Evolutionary conservation across 2,888 invertebrate genomes (phyloP), one percentile per base, ranked within the genome.

Genomic region (Ophonus ardosiacus): DNA sequence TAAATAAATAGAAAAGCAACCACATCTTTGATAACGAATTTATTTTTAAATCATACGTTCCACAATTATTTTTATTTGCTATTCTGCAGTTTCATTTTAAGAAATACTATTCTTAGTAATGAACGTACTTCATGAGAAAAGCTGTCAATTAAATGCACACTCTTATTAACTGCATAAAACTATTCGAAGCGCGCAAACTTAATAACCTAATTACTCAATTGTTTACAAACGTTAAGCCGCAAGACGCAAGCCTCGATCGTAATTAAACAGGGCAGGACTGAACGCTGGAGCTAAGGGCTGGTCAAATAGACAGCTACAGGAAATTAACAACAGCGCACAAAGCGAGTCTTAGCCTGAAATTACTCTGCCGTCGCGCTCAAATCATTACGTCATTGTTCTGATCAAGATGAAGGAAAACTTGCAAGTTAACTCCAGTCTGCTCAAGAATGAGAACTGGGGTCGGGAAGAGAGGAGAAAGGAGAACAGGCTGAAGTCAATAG

Each of bases 341-440:
- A 81, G 81, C 65, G 68, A 68, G 71, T 43, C 81, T 74, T 74
- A 74, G 81, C 81, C 21, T 81, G 81, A 81, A 81, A 81, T 81
- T 81, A 81, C 51, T 68, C 21, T 31, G 31, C 31, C 31, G 31
- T 31, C 65, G 56, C 81, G 68, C 56, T 68, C 63, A 21, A 56
- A 65, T 74, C 71, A 74, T 74, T 74, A 74, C 71, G 71, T 81
- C 81, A 81, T 81, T 81, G 81, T 81, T 81, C 81, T 68, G 68
- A 81, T 81, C 81, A 81, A 68, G 51, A 81, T 81, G 78, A 40
- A 84, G 81, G 81, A 84, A 84, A 65, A 84, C 84, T 79, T 84
- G 63, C 63, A 84, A 84, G 56, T 78, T 63, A 24, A 74, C 43
- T 43, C 43, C 40, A 43, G 43, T 18, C 43, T 13, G 68, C 43